phyloP scores from a whole-genome alignment of 2,888 invertebrate genomes.

The Geotrupes spiniger region DNA sequence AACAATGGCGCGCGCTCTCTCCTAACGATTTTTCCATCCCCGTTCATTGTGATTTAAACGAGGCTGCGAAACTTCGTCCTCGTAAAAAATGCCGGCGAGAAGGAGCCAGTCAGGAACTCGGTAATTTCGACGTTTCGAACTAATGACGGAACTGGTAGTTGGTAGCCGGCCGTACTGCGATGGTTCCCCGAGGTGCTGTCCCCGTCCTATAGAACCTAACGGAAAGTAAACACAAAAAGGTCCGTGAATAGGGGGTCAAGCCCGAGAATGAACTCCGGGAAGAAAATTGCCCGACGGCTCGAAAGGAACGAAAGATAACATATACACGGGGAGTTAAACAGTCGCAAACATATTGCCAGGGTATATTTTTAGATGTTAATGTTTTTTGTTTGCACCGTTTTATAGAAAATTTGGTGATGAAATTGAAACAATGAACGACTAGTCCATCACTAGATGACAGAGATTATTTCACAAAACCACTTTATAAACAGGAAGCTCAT shows the following conservation, averaged over 20 bases:
- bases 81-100: slow-evolving; percentile 17
- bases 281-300: slow-evolving; percentile 5
- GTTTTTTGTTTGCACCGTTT: too few relatives aligned
- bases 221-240: slow-evolving; percentile 32
- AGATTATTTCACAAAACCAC: too few relatives aligned
- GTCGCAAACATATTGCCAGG: too few relatives aligned
- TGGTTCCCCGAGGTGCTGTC: slow-evolving; percentile 40
- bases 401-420: too few relatives aligned
- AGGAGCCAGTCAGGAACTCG: slow-evolving; percentile 19
- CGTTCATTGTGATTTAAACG: slow-evolving; percentile 2
- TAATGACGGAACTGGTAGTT: slow-evolving; percentile 38
- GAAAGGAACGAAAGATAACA: too few relatives aligned
- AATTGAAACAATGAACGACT: too few relatives aligned
- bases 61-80: slow-evolving; percentile 2
- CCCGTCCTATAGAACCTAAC: slow-evolving; percentile 28
- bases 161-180: slow-evolving; percentile 32
- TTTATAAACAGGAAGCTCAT: too few relatives aligned
- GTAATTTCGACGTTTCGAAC: slow-evolving; percentile 31
- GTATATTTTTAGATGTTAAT: too few relatives aligned
- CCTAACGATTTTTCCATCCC: neutral
- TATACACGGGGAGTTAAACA: too few relatives aligned
- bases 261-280: slow-evolving; percentile 17
- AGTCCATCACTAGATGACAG: too few relatives aligned
- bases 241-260: slow-evolving; percentile 31
- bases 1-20: neutral